Conservation (phyloP, 23 tunicate genomes). For the Trididemnum clinides region DNA sequence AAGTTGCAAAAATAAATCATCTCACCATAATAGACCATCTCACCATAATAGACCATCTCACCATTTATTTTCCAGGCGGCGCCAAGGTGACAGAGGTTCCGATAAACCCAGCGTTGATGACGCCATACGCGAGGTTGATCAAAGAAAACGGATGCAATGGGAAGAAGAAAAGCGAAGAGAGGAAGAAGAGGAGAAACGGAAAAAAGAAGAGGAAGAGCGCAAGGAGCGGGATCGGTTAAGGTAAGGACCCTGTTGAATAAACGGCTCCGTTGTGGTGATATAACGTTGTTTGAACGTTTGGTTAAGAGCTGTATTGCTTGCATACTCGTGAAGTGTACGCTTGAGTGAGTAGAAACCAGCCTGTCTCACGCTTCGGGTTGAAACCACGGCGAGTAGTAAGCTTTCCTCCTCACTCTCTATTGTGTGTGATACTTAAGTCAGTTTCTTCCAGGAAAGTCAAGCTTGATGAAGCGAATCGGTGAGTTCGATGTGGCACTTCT, state of each 20-base stretch:
- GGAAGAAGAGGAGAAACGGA: slow-evolving; percentile 44
- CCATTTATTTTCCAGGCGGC: slow-evolving; percentile 49
- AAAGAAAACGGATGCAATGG: slow-evolving; percentile 80
- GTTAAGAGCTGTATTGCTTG: too few relatives aligned
- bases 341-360: too few relatives aligned
- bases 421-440: too few relatives aligned
- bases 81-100: slow-evolving; percentile 54
- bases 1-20: not conserved
- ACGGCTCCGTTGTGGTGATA: too few relatives aligned
- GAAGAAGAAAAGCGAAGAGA: slow-evolving; percentile 76
- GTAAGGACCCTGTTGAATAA: too few relatives aligned
- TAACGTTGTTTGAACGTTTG: too few relatives aligned
- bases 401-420: too few relatives aligned
- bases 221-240: slow-evolving; percentile 65
- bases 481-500: not conserved
- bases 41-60: not conserved
- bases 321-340: too few relatives aligned
- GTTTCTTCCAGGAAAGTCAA: not conserved
- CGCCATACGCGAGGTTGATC: slow-evolving; percentile 60
- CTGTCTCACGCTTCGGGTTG: too few relatives aligned
- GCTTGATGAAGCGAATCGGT: slow-evolving; percentile 13
- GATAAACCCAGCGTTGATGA: slow-evolving; percentile 39
- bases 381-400: too few relatives aligned
- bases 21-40: not conserved
- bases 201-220: slow-evolving; percentile 57